phyloP scores from a whole-genome alignment of 2,888 invertebrate species.

The Willowsia nigromaculata region DNA sequence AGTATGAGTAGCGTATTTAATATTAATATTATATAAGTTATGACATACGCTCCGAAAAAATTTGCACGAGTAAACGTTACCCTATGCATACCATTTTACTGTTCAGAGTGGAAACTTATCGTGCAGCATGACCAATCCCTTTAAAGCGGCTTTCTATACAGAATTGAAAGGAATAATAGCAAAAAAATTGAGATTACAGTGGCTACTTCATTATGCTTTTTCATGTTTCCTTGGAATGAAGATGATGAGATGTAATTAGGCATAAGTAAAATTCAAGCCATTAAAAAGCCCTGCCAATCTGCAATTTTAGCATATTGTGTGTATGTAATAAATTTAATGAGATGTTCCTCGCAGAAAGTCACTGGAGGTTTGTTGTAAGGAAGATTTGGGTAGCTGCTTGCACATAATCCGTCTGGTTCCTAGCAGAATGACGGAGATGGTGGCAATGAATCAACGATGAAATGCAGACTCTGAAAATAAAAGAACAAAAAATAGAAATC shows the following conservation, averaged over 20 bases:
- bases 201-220: not conserved
- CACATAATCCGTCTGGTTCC: not conserved
- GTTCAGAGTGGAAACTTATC: too few relatives aligned
- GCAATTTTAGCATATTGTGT: not conserved
- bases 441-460: constrained; percentile 28
- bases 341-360: not conserved
- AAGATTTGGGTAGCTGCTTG: not conserved
- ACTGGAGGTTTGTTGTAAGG: not conserved
- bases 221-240: not conserved
- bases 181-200: not conserved
- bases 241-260: constrained; percentile 7
- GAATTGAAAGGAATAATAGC: too few relatives aligned
- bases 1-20: too few relatives aligned
- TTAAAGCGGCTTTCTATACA: too few relatives aligned
- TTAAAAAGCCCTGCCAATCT: not conserved
- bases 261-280: not conserved
- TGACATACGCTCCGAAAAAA: too few relatives aligned
- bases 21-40: too few relatives aligned
- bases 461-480: constrained; percentile 8
- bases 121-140: too few relatives aligned
- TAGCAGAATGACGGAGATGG: not conserved
- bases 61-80: too few relatives aligned
- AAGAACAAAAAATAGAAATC: constrained; percentile 11
- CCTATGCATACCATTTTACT: too few relatives aligned
- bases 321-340: not conserved